A percentile compares a stretch with the other conserved stretches of the same genome.
phyloP scores from a whole-genome alignment of 2,888 invertebrate species.

The Orchesella flavescens region DNA sequence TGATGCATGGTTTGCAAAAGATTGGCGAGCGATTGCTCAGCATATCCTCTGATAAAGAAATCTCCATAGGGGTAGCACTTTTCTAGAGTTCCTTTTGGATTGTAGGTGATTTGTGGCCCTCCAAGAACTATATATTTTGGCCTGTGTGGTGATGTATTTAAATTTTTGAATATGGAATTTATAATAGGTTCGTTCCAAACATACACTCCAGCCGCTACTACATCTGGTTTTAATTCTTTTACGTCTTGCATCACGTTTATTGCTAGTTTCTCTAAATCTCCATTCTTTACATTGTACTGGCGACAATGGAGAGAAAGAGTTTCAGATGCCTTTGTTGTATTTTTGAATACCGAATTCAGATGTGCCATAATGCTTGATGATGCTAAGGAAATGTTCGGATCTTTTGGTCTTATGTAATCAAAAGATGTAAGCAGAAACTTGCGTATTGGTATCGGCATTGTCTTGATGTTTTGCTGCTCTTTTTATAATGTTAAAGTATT shows the following conservation, averaged over 20 bases:
- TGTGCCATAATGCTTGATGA: conserved; percentile 36
- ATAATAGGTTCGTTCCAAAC: conserved; percentile 38
- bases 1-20: conserved; percentile 4
- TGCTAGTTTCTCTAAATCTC: background rate
- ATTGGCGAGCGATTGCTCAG: conserved; percentile 2
- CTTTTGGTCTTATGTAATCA: conserved; percentile 32
- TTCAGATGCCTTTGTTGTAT: background rate
- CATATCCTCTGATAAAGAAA: conserved; percentile 33
- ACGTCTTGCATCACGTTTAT: background rate
- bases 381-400: conserved; percentile 34
- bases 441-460: conserved; percentile 1
- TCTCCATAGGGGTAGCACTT: conserved; percentile 16
- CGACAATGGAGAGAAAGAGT: background rate
- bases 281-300: conserved; percentile 39
- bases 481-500: too few relatives aligned
- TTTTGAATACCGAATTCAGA: conserved; percentile 1
- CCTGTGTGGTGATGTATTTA: background rate
- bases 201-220: conserved; percentile 33
- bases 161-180: background rate
- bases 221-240: conserved; percentile 16
- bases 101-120: conserved; percentile 40
- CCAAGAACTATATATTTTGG: conserved; percentile 23
- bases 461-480: background rate
- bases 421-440: conserved; percentile 24
- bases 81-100: conserved; percentile 30